Conservation (phyloP, 2,113 vertebrate species). For the Pleuronectes platessa region DNA sequence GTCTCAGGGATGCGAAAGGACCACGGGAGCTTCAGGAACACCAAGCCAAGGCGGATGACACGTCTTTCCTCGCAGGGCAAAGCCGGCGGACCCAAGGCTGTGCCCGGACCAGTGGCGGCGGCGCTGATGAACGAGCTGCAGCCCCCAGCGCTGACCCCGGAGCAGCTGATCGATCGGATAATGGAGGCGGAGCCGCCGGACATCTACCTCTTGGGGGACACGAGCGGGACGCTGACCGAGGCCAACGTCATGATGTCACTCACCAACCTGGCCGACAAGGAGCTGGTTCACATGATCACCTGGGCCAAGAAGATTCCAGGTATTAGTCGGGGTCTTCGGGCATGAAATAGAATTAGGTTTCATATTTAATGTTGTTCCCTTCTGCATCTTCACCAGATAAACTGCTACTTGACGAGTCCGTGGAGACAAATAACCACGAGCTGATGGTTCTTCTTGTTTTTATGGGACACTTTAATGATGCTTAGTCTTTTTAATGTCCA, state of each 20-base stretch:
- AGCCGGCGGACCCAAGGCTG: conserved; percentile 30
- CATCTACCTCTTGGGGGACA: conserved; percentile 88
- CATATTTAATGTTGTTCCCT: no score
- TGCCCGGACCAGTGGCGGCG: conserved; percentile 54
- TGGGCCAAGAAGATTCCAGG: conserved; percentile 99
- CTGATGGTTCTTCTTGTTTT: not conserved
- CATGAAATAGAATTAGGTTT: no score
- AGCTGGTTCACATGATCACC: conserved; percentile 96
- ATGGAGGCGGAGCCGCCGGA: conserved; percentile 94
- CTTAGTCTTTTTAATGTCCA: not conserved
- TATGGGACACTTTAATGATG: not conserved
- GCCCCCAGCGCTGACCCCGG: conserved; percentile 79
- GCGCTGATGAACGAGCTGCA: conserved; percentile 51
- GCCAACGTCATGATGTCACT: conserved; percentile 96
- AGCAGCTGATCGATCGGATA: conserved; percentile 90
- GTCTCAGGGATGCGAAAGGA: conserved; percentile 80
- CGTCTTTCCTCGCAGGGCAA: conserved; percentile 77
- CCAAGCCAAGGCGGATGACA: conserved; percentile 78
- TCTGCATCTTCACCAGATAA: no score
- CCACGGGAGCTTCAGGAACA: conserved; percentile 64
- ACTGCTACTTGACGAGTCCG: no score
- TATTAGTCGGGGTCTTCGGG: conserved; percentile 9
- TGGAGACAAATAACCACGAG: no score
- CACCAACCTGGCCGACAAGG: conserved; percentile 95
- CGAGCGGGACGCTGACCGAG: conserved; percentile 90